Base-by-base conservation (phyloP, 2,113 vertebrate species). In the Typhlomys cinereus region DNA sequence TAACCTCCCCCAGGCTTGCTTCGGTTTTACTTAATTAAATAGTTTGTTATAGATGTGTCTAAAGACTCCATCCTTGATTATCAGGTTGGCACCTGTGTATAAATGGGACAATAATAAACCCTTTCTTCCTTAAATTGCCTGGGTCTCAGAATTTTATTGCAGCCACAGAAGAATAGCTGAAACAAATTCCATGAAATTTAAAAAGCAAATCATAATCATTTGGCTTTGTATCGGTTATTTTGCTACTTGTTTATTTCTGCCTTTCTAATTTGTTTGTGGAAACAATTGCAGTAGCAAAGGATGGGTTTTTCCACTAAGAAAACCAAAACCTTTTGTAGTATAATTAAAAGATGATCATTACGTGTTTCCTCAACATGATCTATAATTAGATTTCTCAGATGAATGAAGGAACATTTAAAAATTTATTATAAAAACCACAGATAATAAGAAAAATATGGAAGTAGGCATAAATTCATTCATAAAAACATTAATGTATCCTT, bases 191-290 rank as follows among this genome's bases (percentile, higher is more conserved):
- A 67, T 54, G 67, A 67, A 89, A 87, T 95, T 93, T 71, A 29
- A 85, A 48, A 92, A 92, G 41, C 64, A 89, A 91, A 80, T 92
- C 89, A 89, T 66, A 71, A 93, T 85, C 59, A 69, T 41, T 67
- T 92, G 50, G 54, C 23, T 46, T 93, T 89, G 70, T 93, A 84
- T 95, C 21, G 13, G 78, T 84, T 52, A 39, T 18, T 46, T 66
- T 79, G 9, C 31, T 88, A 85, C 44, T 73, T 79, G 44, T 21
- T 92, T 91, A 83, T 67, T 89, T n/a, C n/a, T 80, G 14, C 17
- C 66, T 94, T 88, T 88, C 86, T 92, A 85, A 94, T 84, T 83
- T 79, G 70, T 90, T 88, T 93, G 85, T 80, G 94, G 48, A 89
- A 57, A 89, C 52, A n/a, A 71, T 69, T 36, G 34, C 82, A 88